Evolutionary conservation across 2,113 vertebrate genomes (phyloP).

Genomic region (Corvus hawaiiensis): DNA sequence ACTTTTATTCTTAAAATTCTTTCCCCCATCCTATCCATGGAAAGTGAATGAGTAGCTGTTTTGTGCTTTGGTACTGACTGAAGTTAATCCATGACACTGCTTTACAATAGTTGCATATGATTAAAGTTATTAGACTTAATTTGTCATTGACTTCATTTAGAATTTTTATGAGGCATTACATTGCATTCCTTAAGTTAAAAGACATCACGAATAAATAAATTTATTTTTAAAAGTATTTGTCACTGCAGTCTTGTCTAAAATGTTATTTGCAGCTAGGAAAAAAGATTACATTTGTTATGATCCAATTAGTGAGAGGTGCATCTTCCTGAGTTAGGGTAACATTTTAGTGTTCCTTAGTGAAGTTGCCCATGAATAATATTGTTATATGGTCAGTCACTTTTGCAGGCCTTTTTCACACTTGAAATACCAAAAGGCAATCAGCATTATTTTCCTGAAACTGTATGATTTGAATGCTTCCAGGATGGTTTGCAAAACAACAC

Average conservation of each 20-base stretch:
- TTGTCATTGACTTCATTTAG: background rate
- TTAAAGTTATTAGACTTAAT: background rate
- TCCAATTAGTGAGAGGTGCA: background rate
- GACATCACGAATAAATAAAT: background rate
- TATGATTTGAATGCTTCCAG: background rate
- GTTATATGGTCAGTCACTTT: background rate
- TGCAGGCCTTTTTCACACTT: background rate
- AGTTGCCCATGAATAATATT: background rate
- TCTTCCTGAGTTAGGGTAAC: background rate
- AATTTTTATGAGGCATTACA: background rate
- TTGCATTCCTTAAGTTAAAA: background rate
- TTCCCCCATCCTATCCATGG: background rate
- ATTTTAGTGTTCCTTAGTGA: background rate
- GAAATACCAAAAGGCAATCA: background rate
- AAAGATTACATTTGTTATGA: background rate
- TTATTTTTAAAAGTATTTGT: background rate
- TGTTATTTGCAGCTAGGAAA: background rate
- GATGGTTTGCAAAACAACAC: background rate
- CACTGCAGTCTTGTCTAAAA: background rate
- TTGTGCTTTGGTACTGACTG: background rate
- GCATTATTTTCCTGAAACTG: background rate
- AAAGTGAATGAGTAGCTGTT: background rate
- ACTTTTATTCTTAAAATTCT: background rate
- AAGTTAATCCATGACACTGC: background rate
- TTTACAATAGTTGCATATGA: background rate